Evolutionary conservation across 2,113 vertebrate genomes (phyloP).

Genomic region (Perognathus longimembris): DNA sequence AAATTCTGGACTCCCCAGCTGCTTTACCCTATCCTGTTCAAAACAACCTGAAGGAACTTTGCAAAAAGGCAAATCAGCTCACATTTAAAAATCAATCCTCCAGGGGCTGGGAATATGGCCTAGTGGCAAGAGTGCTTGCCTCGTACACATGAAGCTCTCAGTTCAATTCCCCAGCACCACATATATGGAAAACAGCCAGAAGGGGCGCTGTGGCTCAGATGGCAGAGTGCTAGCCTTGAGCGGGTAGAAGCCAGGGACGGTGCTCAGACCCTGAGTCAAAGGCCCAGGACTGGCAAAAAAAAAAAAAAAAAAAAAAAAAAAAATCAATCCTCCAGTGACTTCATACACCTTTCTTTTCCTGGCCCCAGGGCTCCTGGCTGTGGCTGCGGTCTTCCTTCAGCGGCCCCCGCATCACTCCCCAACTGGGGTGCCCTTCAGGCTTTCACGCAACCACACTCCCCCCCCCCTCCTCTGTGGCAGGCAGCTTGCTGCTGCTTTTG

Average conservation of each 20-base stretch:
- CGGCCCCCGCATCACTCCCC: neutral
- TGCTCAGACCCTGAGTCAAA: too few relatives aligned
- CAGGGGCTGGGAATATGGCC: too few relatives aligned
- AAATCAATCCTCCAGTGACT: neutral
- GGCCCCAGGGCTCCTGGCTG: neutral
- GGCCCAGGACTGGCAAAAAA: too few relatives aligned
- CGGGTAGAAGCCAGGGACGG: too few relatives aligned
- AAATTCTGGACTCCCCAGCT: neutral
- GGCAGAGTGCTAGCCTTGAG: too few relatives aligned
- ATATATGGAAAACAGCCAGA: too few relatives aligned
- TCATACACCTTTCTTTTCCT: neutral
- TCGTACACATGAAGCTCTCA: too few relatives aligned
- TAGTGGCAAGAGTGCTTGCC: too few relatives aligned
- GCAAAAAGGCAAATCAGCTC: neutral
- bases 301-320: too few relatives aligned
- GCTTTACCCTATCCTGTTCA: neutral
- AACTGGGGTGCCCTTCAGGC: neutral
- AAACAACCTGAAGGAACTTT: neutral
- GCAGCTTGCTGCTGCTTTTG: neutral
- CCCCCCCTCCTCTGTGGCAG: neutral
- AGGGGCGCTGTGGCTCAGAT: too few relatives aligned
- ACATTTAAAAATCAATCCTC: constrained; percentile 18
- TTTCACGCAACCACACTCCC: too few relatives aligned
- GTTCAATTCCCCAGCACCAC: too few relatives aligned
- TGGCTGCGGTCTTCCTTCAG: neutral